Evolutionary conservation across 2,888 invertebrate species (phyloP), one percentile per base, ranked within the genome.

Genomic region (Rhimphoctona megacephalus): DNA sequence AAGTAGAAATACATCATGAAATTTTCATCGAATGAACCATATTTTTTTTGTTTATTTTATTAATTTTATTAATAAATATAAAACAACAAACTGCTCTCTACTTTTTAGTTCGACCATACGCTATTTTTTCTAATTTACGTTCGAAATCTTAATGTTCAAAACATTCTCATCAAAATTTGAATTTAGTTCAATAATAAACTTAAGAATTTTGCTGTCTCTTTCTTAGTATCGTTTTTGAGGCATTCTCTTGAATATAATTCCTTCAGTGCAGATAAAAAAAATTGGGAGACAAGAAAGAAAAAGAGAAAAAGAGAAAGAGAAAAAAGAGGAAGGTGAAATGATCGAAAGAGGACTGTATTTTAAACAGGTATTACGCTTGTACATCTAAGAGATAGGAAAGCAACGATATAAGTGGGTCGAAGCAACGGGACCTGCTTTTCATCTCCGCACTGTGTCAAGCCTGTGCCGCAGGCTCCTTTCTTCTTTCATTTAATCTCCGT

Each of bases 381-480:
- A 54, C 69, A 61, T 76, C 79, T 66, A 49, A 81, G 74, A 88
- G 89, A 91, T 87, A 90, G 90, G 92, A 92, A 92, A 91, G 91
- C 90, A 85, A 90, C 87, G 92, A 76, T 73, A 78, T 64, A 86
- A 94, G 93, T 94, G 87, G 94, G 94, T 90, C 93, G 89, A 81
- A 79, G 78, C 93, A 94, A 94, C 94, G 94, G 94, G 91, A 94
- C 93, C 90, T 91, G 92, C 92, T 92, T 93, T 91, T 93, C 93
- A 91, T 92, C 91, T 90, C 85, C 66, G 69, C 73, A 90, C 90
- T 91, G 88, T 92, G 91, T 91, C 91, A 91, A 91, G 91, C 90
- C 90, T 89, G 88, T 36, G 90, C 87, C 84, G 85, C 86, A 84
- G 87, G 89, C 87, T 85, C 86, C 88, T 87, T 81, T 89, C 87